These are phyloP conservation scores for Stenurella melanura DNA, from an alignment of 2,888 invertebrate genomes.

Conservation along the genomic window DNA sequence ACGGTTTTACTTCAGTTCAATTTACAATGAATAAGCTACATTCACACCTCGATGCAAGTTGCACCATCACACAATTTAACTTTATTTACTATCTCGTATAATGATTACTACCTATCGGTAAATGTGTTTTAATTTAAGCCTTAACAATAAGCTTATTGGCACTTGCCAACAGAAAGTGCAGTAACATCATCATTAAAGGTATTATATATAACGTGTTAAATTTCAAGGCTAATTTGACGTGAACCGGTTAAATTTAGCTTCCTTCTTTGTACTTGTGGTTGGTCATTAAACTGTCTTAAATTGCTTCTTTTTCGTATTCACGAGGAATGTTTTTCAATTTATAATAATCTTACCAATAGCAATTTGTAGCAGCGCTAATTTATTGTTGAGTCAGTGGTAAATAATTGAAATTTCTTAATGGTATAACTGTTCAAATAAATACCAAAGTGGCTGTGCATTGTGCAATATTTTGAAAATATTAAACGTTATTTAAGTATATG, in stretches of 20 bases:
- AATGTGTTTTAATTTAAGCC: background rate
- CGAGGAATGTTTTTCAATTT: constrained; percentile 13
- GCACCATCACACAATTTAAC: background rate
- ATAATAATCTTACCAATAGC: background rate
- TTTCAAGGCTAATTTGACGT: constrained; percentile 47
- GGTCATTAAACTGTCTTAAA: constrained; percentile 29
- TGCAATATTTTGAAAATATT: too few species aligned
- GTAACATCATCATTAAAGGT: constrained; percentile 24
- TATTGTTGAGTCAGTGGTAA: background rate
- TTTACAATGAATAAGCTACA: background rate
- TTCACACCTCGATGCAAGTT: background rate
- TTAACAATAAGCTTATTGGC: constrained; percentile 22
- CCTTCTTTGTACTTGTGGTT: constrained; percentile 36
- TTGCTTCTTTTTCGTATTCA: constrained; percentile 16
- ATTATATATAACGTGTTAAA: constrained; percentile 33
- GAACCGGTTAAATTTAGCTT: constrained; percentile 45
- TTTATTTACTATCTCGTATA: background rate
- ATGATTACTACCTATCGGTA: constrained; percentile 2
- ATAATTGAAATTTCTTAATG: background rate
- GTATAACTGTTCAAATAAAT: background rate
- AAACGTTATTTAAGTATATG: too few species aligned
- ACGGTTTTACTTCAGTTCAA: background rate
- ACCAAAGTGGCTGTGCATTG: background rate
- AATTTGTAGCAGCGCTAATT: background rate
- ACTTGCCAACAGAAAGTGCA: constrained; percentile 8